Percentiles rank a stretch among this genome's conserved stretches.
Evolutionary conservation across 2,113 vertebrate genomes (phyloP).

Genomic region (Hipposideros armiger): DNA sequence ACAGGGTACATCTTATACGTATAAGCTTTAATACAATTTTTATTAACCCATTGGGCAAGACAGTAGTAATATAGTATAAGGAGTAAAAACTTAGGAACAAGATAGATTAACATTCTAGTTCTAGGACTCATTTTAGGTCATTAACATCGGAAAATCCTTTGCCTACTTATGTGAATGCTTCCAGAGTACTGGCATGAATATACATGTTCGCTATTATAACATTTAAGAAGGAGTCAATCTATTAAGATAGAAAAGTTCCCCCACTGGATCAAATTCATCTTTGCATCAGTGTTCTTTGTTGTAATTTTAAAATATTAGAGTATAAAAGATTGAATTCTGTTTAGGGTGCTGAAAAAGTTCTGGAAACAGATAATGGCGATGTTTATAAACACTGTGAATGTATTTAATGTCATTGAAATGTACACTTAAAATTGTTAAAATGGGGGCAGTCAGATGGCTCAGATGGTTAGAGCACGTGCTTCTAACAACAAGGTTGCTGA

Average conservation of each 20-base stretch:
- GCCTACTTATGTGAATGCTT: background rate
- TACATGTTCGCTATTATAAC: background rate
- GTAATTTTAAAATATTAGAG: background rate
- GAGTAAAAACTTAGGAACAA: background rate
- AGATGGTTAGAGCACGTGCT: too few relatives aligned
- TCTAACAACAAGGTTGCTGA: too few relatives aligned
- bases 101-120: background rate
- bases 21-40: background rate
- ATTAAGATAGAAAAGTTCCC: background rate
- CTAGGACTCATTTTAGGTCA: background rate
- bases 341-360: background rate
- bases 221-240: background rate
- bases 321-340: constrained; percentile 4
- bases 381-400: background rate
- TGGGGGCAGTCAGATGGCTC: too few relatives aligned
- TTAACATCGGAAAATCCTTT: background rate
- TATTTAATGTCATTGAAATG: background rate
- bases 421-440: background rate
- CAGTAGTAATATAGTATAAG: background rate
- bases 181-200: background rate
- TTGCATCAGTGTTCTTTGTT: background rate
- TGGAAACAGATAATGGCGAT: background rate
- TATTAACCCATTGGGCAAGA: background rate
- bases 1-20: background rate
- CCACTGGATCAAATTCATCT: background rate